These are phyloP conservation scores for Drosophila arizonae DNA, from an alignment of 1,140 invertebrate genomes.

Conservation along the genomic window DNA sequence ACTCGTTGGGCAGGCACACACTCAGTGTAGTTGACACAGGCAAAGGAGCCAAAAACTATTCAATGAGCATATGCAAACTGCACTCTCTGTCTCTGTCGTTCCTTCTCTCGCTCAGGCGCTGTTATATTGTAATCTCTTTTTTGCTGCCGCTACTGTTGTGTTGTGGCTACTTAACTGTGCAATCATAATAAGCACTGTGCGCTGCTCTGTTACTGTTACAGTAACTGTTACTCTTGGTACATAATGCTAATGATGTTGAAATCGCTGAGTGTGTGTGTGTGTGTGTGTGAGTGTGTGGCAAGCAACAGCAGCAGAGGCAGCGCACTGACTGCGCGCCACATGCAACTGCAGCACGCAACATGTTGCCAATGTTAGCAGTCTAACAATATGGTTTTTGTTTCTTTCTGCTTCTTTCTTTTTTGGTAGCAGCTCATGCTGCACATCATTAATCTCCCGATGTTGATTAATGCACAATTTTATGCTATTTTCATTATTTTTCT, in stretches of 20 bases:
- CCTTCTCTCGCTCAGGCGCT: neutral
- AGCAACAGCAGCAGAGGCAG: conserved; percentile 13
- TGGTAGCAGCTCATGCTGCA: conserved; percentile 54
- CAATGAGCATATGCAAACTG: conserved; percentile 20
- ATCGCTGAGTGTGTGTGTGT: conserved; percentile 32
- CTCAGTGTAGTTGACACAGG: conserved; percentile 41
- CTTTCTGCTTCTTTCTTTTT: conserved; percentile 32
- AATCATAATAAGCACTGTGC: conserved; percentile 27
- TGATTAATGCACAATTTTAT: conserved; percentile 70
- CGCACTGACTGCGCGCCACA: conserved; percentile 36
- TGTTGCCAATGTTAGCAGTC: conserved; percentile 43
- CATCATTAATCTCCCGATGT: conserved; percentile 67
- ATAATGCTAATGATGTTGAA: conserved; percentile 61
- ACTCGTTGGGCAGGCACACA: conserved; percentile 27
- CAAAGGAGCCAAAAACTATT: conserved; percentile 37
- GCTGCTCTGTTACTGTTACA: conserved; percentile 59
- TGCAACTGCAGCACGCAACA: conserved; percentile 63
- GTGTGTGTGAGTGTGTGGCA: conserved; percentile 11
- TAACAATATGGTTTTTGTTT: conserved; percentile 37
- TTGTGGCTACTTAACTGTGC: conserved; percentile 20
- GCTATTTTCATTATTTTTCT: conserved; percentile 53
- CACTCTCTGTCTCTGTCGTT: conserved; percentile 11
- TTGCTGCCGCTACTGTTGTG: neutral
- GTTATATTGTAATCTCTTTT: neutral
- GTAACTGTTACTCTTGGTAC: conserved; percentile 58